Base-by-base conservation (phyloP, 1,140 invertebrate species). In the Dendrolimus kikuchii region DNA sequence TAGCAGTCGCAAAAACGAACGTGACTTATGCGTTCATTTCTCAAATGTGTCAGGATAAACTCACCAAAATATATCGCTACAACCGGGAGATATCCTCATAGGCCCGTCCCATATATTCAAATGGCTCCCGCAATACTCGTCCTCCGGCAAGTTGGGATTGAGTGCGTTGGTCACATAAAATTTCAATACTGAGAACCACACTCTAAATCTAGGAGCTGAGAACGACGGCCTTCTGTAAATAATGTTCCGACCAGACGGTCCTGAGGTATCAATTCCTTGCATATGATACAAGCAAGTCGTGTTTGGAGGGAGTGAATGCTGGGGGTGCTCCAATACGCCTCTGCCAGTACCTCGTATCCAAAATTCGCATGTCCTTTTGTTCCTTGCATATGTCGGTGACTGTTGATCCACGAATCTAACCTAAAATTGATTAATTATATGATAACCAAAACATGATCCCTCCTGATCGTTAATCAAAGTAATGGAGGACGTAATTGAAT, bases 141-240 rank as follows among this genome's bases (percentile, higher is more conserved):
- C 92, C 79, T 91, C 77, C 54, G 89, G 87, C 63, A 89, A 65
- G 71, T 86, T 73, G 59, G 90, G 85, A 71, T 90, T 88, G 48
- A 89, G 81, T 5, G 87, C 88, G 9, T 88, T 88, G 40, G 81
- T 90, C 63, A 94, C 92, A 82, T 95, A 93, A 80, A 95, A 96
- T 86, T 96, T 96, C 49, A 96, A 88, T 48, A 96, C 92, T 2
- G 95, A 95, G 56, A 96, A 89, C 95, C 95, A 96, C 0, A 96
- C 93, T 57, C 93, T 90, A 70, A 94, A 95, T 55, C 93, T 88
- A 1, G 91, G 90, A 0, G 90, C 45, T 86, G 92, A 70, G 84
- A 89, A 57, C 85, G 86, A 75, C 77, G 90, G 89, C 51, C 91
- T 87, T 38, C 91, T 89, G 67, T 92, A 92, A 40, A 90, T 89